A percentile compares a stretch with the other conserved stretches of the same genome.
These are phyloP conservation scores for Sorex fumeus DNA, from an alignment of 2,113 vertebrate genomes.

Conservation along the genomic window DNA sequence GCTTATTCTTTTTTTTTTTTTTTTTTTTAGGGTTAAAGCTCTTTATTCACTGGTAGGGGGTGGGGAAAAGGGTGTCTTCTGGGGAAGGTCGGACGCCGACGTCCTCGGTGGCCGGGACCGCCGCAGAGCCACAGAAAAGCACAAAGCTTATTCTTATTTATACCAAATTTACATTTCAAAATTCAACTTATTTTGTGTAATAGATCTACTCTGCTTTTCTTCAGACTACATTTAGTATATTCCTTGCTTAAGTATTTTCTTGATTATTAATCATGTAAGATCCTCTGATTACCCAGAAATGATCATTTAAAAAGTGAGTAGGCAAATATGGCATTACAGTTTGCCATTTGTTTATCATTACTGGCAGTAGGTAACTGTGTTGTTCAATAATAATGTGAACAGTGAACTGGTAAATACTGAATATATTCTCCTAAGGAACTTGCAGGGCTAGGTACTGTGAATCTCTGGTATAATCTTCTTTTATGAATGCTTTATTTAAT, in stretches of 20 bases:
- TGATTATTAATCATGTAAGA: too few species aligned
- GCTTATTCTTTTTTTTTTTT: not conserved
- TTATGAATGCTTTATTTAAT: not conserved
- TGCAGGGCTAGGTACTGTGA: not conserved
- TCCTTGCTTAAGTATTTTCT: not conserved
- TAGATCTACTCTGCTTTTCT: not conserved
- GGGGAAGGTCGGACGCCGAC: too few species aligned
- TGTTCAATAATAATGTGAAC: not conserved
- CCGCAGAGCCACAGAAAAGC: too few species aligned
- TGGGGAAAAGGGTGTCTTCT: too few species aligned
- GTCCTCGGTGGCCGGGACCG: too few species aligned
- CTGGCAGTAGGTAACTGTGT: not conserved
- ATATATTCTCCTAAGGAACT: not conserved
- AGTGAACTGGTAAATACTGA: not conserved
- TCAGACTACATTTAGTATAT: not conserved
- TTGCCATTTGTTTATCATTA: not conserved
- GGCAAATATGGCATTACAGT: not conserved
- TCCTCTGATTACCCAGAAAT: conserved; percentile 6
- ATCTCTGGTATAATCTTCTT: not conserved
- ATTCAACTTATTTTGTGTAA: not conserved
- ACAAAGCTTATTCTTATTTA: not conserved
- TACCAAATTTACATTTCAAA: not conserved
- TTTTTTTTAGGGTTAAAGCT: too few species aligned
- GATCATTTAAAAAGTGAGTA: not conserved
- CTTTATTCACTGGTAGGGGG: too few species aligned